Conservation (phyloP, 2,113 vertebrate genomes). For the Ailuropoda melanoleuca region DNA sequence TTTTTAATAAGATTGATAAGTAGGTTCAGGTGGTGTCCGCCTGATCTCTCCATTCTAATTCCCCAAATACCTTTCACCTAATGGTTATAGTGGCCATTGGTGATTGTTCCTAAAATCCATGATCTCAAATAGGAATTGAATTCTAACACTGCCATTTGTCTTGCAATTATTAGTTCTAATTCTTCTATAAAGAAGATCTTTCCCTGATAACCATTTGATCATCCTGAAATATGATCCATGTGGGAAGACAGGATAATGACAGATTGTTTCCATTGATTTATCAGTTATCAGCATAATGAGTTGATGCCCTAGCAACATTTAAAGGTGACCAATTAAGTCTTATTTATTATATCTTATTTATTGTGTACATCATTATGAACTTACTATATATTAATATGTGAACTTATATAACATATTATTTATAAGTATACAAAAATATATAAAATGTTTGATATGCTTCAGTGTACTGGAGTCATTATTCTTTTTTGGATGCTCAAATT, state of each 20-base stretch:
- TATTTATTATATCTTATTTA: not conserved
- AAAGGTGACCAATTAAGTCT: not conserved
- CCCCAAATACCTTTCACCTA: not conserved
- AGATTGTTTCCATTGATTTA: slow-evolving; percentile 8
- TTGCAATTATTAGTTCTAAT: not conserved
- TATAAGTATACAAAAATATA: not conserved
- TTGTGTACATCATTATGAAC: not conserved
- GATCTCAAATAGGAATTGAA: not conserved
- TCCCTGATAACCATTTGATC: not conserved
- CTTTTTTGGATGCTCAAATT: not conserved
- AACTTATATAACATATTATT: not conserved
- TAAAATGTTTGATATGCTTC: not conserved
- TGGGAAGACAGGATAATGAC: not conserved
- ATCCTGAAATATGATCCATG: not conserved
- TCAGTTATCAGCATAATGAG: not conserved
- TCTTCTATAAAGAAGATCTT: not conserved
- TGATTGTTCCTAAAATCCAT: not conserved
- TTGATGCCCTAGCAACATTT: not conserved
- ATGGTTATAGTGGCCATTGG: not conserved
- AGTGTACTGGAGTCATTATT: not conserved
- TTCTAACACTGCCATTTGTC: not conserved
- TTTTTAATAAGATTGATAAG: not conserved
- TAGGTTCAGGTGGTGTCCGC: not conserved
- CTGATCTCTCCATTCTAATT: not conserved
- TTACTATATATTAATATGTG: not conserved